Percentiles rank a stretch among this genome's conserved stretches.
Conservation (phyloP, 1,140 invertebrate genomes). For the Battus philenor region DNA sequence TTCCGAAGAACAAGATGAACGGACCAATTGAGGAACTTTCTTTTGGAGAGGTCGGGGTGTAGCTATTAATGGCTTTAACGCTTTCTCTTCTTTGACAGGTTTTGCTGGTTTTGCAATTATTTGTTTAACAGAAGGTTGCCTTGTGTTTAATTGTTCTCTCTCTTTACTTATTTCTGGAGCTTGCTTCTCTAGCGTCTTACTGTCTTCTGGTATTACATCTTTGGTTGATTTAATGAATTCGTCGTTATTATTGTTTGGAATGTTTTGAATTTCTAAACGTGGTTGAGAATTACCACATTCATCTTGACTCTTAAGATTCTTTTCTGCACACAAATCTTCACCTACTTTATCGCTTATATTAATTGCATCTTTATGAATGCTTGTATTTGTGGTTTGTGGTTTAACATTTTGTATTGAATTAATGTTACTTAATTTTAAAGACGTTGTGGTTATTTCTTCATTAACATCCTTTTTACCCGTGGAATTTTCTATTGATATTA, state of each 20-base stretch:
- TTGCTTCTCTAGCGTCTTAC: slow-evolving; percentile 18
- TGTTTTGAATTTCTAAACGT: slow-evolving; percentile 30
- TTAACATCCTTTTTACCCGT: no score
- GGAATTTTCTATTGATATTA: no score
- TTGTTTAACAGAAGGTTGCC: background rate
- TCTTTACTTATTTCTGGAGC: slow-evolving; percentile 19
- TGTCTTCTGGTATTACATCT: slow-evolving; percentile 24
- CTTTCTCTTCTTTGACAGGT: slow-evolving; percentile 74
- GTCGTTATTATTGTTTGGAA: slow-evolving; percentile 31
- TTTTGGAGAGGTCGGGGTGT: slow-evolving; percentile 78
- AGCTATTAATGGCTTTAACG: slow-evolving; percentile 74
- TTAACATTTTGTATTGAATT: background rate
- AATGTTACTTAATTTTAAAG: no score
- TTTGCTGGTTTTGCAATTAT: slow-evolving; percentile 18
- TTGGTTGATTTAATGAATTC: slow-evolving; percentile 15
- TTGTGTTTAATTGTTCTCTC: slow-evolving; percentile 20
- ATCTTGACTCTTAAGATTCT: background rate
- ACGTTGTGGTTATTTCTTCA: no score
- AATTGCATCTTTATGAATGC: no score
- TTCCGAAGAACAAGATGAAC: slow-evolving; percentile 62
- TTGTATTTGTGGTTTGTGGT: background rate
- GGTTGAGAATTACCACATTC: slow-evolving; percentile 17
- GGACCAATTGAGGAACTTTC: slow-evolving; percentile 55
- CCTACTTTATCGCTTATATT: background rate
- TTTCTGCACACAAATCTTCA: background rate